Percentiles rank a stretch among this genome's conserved stretches.
Conservation (phyloP, 2,888 invertebrate genomes). For the Drosophila kanekoi region DNA sequence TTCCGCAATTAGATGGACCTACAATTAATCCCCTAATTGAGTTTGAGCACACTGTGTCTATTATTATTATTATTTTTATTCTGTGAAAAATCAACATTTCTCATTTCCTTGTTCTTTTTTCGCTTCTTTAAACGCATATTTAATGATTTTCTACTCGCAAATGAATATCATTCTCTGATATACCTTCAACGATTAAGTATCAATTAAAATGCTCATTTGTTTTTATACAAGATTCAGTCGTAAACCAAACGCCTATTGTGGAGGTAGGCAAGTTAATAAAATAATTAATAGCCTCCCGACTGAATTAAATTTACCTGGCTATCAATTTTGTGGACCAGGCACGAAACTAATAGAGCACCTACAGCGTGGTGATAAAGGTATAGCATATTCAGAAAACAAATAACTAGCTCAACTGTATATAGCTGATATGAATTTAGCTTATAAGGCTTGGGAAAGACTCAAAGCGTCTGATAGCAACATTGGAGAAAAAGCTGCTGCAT, state of each 20-base stretch:
- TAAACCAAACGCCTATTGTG: no score
- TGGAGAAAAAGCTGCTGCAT: slow-evolving; percentile 18
- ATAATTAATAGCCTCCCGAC: not conserved
- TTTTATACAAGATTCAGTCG: not conserved
- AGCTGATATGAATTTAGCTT: slow-evolving; percentile 16
- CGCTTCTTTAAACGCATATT: no score
- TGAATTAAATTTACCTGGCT: not conserved
- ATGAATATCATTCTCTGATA: no score
- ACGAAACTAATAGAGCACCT: not conserved
- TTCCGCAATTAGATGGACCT: no score
- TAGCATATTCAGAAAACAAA: slow-evolving; percentile 21
- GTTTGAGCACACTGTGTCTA: not conserved
- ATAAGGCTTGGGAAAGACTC: slow-evolving; percentile 18
- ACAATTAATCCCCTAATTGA: not conserved
- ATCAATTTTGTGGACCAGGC: not conserved
- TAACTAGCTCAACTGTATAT: slow-evolving; percentile 15
- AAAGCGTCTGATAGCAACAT: slow-evolving; percentile 17
- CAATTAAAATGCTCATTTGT: no score
- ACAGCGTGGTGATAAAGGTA: not conserved
- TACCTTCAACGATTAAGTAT: no score
- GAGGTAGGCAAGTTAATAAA: not conserved
- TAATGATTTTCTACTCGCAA: no score
- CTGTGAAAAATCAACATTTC: not conserved
- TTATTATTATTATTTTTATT: not conserved
- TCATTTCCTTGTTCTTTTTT: no score